Evolutionary conservation across 2,113 vertebrate species (phyloP).

Genomic region (Plotosus lineatus): DNA sequence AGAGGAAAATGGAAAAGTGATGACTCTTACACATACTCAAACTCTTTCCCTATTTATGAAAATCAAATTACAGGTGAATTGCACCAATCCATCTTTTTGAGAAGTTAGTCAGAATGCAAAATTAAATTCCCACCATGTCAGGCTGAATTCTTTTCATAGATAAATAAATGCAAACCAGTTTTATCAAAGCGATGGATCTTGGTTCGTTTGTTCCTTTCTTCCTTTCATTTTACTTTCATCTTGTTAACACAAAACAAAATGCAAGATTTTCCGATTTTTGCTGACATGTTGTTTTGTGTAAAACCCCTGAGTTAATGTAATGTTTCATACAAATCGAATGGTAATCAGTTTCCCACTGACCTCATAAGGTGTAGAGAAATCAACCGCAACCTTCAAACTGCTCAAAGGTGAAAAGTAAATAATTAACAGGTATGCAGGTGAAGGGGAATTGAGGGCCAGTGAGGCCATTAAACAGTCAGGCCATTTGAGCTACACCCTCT

Average conservation of each 20-base stretch:
- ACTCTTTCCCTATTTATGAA: constrained; percentile 57
- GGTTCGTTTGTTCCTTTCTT: background rate
- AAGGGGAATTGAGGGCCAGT: no score
- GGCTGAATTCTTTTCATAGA: constrained; percentile 27
- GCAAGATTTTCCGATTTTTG: background rate
- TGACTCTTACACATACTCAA: constrained; percentile 45
- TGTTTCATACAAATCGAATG: constrained; percentile 60
- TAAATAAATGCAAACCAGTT: constrained; percentile 31
- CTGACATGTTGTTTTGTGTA: constrained; percentile 23
- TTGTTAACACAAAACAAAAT: background rate
- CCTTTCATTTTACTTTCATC: background rate
- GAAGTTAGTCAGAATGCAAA: constrained; percentile 63
- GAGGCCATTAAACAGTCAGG: no score
- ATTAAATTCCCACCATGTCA: constrained; percentile 55
- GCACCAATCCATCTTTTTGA: constrained; percentile 67
- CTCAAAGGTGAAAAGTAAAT: no score
- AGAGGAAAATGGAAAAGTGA: constrained; percentile 45
- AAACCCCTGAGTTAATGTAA: constrained; percentile 68
- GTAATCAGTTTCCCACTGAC: constrained; percentile 62
- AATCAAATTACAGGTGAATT: constrained; percentile 65
- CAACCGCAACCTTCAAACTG: no score
- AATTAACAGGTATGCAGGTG: no score
- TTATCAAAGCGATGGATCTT: background rate
- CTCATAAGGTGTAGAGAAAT: no score
- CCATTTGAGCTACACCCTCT: no score